Conservation (phyloP, 2,888 invertebrate species). For the Corythucha ciliata region DNA sequence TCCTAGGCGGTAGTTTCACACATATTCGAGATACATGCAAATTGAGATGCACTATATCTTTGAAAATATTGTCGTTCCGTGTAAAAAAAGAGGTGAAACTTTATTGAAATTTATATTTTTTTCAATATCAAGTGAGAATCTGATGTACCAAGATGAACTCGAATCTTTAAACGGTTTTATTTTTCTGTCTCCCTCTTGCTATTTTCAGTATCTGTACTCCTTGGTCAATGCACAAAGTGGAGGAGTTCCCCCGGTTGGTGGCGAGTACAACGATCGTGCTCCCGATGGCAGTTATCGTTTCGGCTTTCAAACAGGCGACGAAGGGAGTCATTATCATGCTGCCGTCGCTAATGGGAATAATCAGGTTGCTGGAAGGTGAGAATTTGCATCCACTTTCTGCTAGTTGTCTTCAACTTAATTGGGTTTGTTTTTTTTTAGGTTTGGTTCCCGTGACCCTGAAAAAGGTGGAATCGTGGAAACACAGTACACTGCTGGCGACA, state of each 20-base stretch:
- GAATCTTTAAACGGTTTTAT: too few species aligned
- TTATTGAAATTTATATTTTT: too few species aligned
- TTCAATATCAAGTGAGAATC: too few species aligned
- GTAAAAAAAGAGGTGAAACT: too few species aligned
- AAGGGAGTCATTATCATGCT: constrained; percentile 60
- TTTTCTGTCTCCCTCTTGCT: too few species aligned
- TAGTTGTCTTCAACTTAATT: background rate
- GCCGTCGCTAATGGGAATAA: constrained; percentile 55
- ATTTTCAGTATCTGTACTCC: too few species aligned
- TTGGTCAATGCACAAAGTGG: too few species aligned
- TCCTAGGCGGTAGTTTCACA: too few species aligned
- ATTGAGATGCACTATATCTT: too few species aligned
- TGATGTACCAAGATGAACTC: too few species aligned
- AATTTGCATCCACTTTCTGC: background rate
- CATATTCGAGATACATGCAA: too few species aligned
- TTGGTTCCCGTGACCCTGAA: constrained; percentile 60
- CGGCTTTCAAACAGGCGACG: constrained; percentile 59
- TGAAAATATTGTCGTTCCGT: too few species aligned
- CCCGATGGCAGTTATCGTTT: constrained; percentile 66
- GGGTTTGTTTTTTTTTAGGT: constrained; percentile 31
- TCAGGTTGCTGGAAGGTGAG: constrained; percentile 47
- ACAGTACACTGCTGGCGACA: constrained; percentile 64
- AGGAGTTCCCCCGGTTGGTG: constrained; percentile 29
- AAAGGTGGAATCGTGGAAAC: constrained; percentile 60
- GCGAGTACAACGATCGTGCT: constrained; percentile 34